Evolutionary conservation across 2,888 invertebrate genomes (phyloP), one percentile per base, ranked within the genome.

Genomic region (Punctoribates punctum): DNA sequence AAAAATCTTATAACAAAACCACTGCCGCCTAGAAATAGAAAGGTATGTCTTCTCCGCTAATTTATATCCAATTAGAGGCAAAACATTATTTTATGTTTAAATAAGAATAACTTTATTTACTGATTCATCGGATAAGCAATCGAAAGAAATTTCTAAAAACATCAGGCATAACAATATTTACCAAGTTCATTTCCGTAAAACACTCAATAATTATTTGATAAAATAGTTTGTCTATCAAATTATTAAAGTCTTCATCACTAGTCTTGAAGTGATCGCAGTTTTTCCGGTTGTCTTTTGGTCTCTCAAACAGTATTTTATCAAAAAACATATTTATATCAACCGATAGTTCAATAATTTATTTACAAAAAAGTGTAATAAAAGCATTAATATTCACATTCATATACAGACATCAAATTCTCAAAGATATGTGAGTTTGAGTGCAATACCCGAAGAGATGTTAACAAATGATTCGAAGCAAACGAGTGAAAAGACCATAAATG

Each of bases 401-500:
- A 20, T n/a, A 54, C 5, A 23, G 17, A 5, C 25, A 38, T 67
- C 9, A 13, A 67, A 42, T 11, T 72, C 72, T 46, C 72, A 72
- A 48, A 17, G 46, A 46, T 72, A 72, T 72, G 46, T 72, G 8
- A 73, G 73, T 73, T n/a, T 73, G 73, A 60, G 57, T 73, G 73
- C 73, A 38, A 73, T 73, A 27, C 73, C 73, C 6, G 73, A 73
- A 57, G 73, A 73, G 29, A 73, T 42, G 73, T 38, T 57, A 3
- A 73, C 73, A 23, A 73, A n/a, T 60, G 57, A 54, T 13, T 57
- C 73, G 20, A 60, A 57, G 29, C 25, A 34, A 25, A 73, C n/a
- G 0, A 60, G 51, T 57, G 73, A 57, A 13, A 54, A 57, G 46
- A 72, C 48, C 15, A 27, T 72, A 11, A 46, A 48, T 48, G 72